A percentile compares a stretch with the other conserved stretches of the same genome.
These are phyloP conservation scores for Ceyx melanurus DNA, from an alignment of 2,113 vertebrate genomes.

Conservation along the genomic window DNA sequence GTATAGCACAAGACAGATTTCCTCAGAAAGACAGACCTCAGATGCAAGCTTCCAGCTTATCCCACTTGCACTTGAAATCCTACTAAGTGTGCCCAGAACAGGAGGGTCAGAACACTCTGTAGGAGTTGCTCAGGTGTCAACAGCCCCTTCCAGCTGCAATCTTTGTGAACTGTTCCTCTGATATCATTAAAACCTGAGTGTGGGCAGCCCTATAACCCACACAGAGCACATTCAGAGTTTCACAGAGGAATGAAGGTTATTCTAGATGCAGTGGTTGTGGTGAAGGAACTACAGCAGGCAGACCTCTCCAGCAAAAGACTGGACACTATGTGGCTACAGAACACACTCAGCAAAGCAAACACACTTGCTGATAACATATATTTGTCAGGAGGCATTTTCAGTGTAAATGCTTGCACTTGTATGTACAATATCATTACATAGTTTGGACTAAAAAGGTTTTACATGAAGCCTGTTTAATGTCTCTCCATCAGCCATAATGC, in stretches of 20 bases:
- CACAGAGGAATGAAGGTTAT: rapidly evolving
- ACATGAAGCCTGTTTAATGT: neutral
- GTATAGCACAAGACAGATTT: neutral
- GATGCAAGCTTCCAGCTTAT: neutral
- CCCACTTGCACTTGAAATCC: neutral
- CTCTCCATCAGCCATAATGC: neutral
- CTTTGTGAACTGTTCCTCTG: neutral
- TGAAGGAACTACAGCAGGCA: neutral
- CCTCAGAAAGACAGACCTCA: neutral
- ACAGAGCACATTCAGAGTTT: neutral
- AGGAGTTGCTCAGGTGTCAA: neutral
- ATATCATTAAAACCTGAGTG: neutral
- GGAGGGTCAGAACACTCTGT: neutral
- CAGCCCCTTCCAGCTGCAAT: neutral
- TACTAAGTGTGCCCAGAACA: neutral
- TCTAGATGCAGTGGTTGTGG: neutral
- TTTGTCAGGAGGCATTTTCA: neutral
- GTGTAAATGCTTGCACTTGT: neutral
- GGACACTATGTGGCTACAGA: neutral
- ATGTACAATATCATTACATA: neutral
- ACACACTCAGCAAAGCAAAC: neutral
- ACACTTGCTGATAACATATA: neutral
- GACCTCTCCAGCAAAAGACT: neutral
- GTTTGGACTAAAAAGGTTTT: neutral
- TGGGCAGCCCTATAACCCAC: neutral